Percentiles rank a stretch among this genome's conserved stretches.
Evolutionary conservation across 1,140 invertebrate species (phyloP).

Genomic region (Zaprionus camerounensis): DNA sequence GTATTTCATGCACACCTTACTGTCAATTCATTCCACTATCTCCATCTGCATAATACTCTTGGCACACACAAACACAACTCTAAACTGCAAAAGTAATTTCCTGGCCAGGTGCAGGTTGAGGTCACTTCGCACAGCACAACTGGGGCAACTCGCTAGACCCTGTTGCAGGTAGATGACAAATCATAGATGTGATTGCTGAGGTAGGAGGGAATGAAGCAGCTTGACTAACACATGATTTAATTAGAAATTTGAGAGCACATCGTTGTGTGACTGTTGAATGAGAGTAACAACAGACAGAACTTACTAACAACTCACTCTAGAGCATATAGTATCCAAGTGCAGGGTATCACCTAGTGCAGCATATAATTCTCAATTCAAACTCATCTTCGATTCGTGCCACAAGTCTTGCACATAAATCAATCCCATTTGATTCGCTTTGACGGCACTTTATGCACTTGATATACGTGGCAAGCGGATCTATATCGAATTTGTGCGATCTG

Average conservation of each 20-base stretch:
- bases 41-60: neutral
- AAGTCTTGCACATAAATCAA: neutral
- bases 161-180: neutral
- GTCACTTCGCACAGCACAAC: neutral
- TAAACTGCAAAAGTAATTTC: neutral
- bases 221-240: neutral
- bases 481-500: slow-evolving; percentile 16
- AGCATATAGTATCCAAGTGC: neutral
- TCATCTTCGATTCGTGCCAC: neutral
- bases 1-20: neutral
- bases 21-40: neutral
- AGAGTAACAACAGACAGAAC: no score
- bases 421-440: neutral
- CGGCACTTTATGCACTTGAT: neutral
- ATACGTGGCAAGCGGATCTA: neutral
- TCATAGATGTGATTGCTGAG: neutral
- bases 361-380: neutral
- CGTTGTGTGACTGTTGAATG: no score
- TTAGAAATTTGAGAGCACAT: neutral
- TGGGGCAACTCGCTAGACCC: neutral
- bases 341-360: neutral
- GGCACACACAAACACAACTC: no score
- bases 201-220: no score
- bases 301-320: no score
- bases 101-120: neutral